Evolutionary conservation across 2,797 vertebrate species (phyloP), one percentile per base, ranked within the genome.

Genomic region (Tauraco hartlaubi): DNA sequence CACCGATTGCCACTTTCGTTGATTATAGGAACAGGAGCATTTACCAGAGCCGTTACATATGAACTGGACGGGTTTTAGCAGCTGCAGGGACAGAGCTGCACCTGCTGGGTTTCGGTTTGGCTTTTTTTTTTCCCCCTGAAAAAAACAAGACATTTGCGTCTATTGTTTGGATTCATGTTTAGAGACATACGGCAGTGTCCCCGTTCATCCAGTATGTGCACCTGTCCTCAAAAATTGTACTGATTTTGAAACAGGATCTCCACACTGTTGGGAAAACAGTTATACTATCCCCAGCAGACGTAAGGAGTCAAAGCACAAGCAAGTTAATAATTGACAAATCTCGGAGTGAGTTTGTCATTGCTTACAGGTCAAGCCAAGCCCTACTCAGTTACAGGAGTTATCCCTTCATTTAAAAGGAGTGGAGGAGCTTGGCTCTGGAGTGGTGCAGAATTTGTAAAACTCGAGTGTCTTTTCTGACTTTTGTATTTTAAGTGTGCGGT

Each of bases 171-270:
- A 71, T 78, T 69, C 10, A 1, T 3, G 10, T 48, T 74, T 37
- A 51, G 48, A 55, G 71, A 41, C 7, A 4, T 18, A 29, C 56
- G 67, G 72, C 75, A 37, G 48, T 41, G 79, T 80, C 48, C 33
- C 33, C 0, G 0, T 69, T 61, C 85, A 61, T 37, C 35, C 39
- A 23, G 25, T n/a, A 6, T 0, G 0, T 28, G 71, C 41, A 18
- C 49, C 48, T 20, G 23, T 31, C 44, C 58, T 64, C 68, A 94
- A 49, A 78, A 69, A 86, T n/a, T 26, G 64, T 55, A 54, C 72
- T 17, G 39, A 43, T 74, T 82, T 69, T 79, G 84, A 71, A 79
- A 29, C 20, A 61, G 35, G 86, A 71, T 39, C 43, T 12, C 31
- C 51, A 2, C 0, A 2, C 39, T 73, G 7, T 20, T 75, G 87